A percentile compares a stretch with the other conserved stretches of the same genome.
phyloP scores from a whole-genome alignment of 1,140 invertebrate species.

The Polypedilum pembai region DNA sequence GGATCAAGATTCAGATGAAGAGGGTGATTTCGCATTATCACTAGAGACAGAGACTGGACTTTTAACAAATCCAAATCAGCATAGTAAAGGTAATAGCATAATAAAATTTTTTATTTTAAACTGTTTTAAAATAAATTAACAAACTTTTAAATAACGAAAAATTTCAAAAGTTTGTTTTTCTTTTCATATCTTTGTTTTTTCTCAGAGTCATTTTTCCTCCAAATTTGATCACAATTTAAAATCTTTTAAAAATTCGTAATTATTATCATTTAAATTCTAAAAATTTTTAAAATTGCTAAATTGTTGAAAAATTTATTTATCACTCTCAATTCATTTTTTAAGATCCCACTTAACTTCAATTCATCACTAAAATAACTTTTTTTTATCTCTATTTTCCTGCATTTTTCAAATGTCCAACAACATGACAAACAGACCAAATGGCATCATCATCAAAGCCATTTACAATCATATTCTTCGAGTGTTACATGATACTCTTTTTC shows the following conservation, averaged over 20 bases:
- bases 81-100: slow-evolving; percentile 22
- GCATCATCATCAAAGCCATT: slow-evolving; percentile 25
- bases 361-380: no score
- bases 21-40: neutral
- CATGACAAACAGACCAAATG: neutral
- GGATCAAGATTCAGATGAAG: neutral
- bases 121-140: no score
- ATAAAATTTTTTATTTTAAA: no score
- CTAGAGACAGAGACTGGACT: slow-evolving; percentile 17
- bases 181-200: no score
- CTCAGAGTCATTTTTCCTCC: no score
- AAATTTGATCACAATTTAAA: no score
- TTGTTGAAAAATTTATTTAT: neutral
- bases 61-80: slow-evolving; percentile 23
- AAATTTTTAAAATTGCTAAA: no score
- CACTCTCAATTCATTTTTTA: neutral
- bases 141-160: no score
- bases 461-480: slow-evolving; percentile 25
- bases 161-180: no score
- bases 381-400: neutral
- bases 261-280: no score
- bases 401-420: neutral
- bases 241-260: no score
- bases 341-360: no score
- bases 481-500: slow-evolving; percentile 10